Evolutionary conservation across 1,140 invertebrate species (phyloP).

Genomic region (Polypedilum vanderplanki): DNA sequence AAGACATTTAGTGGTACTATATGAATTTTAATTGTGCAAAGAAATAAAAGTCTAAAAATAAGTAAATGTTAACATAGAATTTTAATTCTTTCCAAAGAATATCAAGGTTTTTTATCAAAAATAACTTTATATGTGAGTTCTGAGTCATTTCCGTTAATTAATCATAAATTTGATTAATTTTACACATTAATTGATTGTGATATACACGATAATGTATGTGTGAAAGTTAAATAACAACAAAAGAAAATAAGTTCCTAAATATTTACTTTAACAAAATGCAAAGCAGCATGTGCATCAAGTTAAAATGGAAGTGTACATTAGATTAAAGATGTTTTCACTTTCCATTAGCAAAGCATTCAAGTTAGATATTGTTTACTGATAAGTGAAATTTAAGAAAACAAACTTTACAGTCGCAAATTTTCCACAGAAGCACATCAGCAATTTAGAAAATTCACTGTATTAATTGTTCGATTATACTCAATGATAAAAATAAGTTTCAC

Average conservation of each 20-base stretch:
- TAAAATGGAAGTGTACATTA: constrained; percentile 13
- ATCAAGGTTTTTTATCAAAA: too few species aligned
- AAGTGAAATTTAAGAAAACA: neutral
- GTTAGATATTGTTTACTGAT: neutral
- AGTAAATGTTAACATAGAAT: neutral
- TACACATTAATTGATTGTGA: neutral
- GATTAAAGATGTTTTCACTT: constrained; percentile 13
- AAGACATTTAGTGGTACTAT: constrained; percentile 11
- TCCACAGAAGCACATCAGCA: constrained; percentile 12
- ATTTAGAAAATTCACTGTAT: constrained; percentile 8
- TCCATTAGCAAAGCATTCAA: neutral
- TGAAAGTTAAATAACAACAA: neutral
- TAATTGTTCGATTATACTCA: neutral
- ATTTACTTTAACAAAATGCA: constrained; percentile 9
- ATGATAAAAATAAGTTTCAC: constrained; percentile 8
- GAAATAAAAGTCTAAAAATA: neutral
- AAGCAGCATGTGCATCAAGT: neutral
- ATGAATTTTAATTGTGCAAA: constrained; percentile 14
- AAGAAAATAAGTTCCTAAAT: neutral
- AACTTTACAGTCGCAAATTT: constrained; percentile 8
- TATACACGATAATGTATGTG: too few species aligned
- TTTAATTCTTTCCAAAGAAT: neutral
- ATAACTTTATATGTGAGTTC: neutral
- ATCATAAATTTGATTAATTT: neutral
- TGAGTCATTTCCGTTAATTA: neutral